Evolutionary conservation across 2,797 vertebrate genomes (phyloP).

Genomic region (Dallia pectoralis): DNA sequence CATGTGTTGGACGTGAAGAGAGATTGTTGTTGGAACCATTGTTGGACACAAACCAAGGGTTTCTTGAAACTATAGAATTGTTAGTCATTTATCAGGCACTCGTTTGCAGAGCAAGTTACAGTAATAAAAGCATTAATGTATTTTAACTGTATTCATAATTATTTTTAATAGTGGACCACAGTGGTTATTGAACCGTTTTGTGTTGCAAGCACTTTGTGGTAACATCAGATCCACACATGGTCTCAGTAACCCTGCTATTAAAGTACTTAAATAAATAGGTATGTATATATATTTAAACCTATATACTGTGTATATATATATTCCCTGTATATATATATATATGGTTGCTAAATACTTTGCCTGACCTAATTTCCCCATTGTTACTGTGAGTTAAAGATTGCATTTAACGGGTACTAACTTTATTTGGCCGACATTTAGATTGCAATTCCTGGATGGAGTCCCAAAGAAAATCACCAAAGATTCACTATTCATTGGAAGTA

Average conservation of each 20-base stretch:
- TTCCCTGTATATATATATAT: too few relatives aligned
- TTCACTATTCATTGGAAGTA: slow-evolving; percentile 44
- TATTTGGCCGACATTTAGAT: slow-evolving; percentile 59
- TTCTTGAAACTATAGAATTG: neutral
- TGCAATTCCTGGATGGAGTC: slow-evolving; percentile 54
- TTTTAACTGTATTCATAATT: too few relatives aligned
- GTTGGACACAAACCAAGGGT: neutral
- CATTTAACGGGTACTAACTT: slow-evolving; percentile 62
- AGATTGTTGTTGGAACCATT: neutral
- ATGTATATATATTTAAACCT: too few relatives aligned
- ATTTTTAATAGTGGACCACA: too few relatives aligned
- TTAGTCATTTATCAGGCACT: neutral
- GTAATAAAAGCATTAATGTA: neutral
- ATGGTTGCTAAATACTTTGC: slow-evolving; percentile 43
- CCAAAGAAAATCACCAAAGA: slow-evolving; percentile 46
- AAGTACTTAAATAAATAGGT: too few relatives aligned
- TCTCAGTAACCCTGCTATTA: too few relatives aligned
- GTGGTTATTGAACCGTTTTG: too few relatives aligned
- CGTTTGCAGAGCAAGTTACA: neutral
- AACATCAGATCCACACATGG: too few relatives aligned
- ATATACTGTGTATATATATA: too few relatives aligned
- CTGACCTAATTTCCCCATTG: slow-evolving; percentile 39
- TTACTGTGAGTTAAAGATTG: slow-evolving; percentile 14
- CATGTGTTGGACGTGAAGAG: neutral
- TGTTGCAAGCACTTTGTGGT: too few relatives aligned